Conservation (phyloP, 2,888 invertebrate genomes). For the Tethea ocularis region DNA sequence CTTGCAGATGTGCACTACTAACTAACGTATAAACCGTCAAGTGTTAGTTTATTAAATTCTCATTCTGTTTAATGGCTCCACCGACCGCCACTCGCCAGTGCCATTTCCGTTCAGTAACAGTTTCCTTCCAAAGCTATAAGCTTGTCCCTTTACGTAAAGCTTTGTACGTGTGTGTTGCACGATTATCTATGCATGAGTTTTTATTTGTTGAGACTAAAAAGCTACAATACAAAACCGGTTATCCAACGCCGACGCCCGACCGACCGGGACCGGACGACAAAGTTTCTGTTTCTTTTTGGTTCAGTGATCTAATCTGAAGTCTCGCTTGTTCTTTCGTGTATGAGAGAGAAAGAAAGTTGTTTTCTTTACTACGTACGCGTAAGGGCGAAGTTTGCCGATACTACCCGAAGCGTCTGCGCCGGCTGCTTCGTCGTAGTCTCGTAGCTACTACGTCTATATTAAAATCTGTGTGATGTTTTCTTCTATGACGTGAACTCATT, state of each 20-base stretch:
- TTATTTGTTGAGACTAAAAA: conserved; percentile 71
- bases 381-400: conserved; percentile 55
- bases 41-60: conserved; percentile 40
- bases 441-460: conserved; percentile 34
- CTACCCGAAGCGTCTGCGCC: conserved; percentile 62
- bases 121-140: conserved; percentile 65
- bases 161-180: conserved; percentile 52
- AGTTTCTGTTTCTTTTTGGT: conserved; percentile 77
- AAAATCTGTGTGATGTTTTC: conserved; percentile 52
- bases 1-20: not conserved
- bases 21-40: not conserved
- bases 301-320: conserved; percentile 74
- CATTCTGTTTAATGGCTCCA: conserved; percentile 50
- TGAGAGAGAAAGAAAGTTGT: conserved; percentile 53
- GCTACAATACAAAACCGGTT: conserved; percentile 73
- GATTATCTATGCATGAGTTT: conserved; percentile 74
- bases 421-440: conserved; percentile 47
- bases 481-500: conserved; percentile 71
- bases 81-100: too few relatives aligned
- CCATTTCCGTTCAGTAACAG: conserved; percentile 77
- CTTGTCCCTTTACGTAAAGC: conserved; percentile 56
- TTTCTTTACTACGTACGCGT: conserved; percentile 40
- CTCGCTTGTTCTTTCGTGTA: conserved; percentile 46
- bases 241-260: conserved; percentile 53
- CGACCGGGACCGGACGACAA: conserved; percentile 69